These are phyloP conservation scores for Cheilosia scutellata DNA, from an alignment of 2,888 invertebrate species.

Conservation along the genomic window DNA sequence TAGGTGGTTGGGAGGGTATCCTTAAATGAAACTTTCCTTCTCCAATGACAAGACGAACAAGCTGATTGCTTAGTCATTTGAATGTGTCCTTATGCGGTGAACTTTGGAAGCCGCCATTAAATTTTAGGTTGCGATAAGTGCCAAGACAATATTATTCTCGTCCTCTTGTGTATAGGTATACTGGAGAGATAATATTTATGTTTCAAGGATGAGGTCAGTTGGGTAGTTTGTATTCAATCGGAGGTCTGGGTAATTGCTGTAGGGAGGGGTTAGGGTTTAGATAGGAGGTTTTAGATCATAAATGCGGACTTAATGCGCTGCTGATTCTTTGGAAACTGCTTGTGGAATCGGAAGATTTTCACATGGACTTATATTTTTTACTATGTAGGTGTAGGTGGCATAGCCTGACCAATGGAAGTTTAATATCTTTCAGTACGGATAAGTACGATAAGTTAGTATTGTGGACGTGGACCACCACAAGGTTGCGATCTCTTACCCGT, in stretches of 20 bases:
- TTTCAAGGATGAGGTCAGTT: neutral
- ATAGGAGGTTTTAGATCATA: neutral
- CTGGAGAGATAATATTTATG: constrained; percentile 54
- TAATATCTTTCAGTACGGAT: no score
- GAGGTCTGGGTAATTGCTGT: constrained; percentile 25
- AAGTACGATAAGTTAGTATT: no score
- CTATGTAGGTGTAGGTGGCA: no score
- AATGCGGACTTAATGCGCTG: no score
- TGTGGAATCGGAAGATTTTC: no score
- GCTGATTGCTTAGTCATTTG: constrained; percentile 66
- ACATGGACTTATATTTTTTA: no score
- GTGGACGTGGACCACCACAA: no score
- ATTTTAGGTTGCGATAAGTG: constrained; percentile 57
- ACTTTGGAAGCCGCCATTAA: constrained; percentile 33
- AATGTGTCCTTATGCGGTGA: constrained; percentile 48
- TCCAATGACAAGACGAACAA: constrained; percentile 2
- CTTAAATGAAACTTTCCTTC: constrained; percentile 44
- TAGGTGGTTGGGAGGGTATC: constrained; percentile 1
- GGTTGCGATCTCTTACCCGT: no score
- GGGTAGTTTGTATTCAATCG: constrained; percentile 5
- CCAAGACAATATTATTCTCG: constrained; percentile 42
- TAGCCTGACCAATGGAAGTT: no score
- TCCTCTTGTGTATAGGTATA: neutral
- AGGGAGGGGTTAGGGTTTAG: neutral
- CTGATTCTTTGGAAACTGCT: no score